Percentiles rank a stretch among this genome's conserved stretches.
phyloP scores from a whole-genome alignment of 2,113 vertebrate genomes.

The Delphinapterus leucas region DNA sequence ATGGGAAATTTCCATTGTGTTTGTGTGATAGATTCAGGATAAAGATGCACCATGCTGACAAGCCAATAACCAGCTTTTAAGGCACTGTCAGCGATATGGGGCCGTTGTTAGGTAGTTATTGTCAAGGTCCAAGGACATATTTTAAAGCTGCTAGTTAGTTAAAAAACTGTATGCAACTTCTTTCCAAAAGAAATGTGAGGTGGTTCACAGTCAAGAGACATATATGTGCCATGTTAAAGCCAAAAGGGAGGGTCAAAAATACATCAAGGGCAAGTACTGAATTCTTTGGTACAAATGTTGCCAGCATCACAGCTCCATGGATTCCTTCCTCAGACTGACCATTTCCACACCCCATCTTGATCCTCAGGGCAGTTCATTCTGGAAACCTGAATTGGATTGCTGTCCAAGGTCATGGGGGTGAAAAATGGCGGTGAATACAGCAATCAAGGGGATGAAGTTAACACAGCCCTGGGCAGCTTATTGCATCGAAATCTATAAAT shows the following conservation, averaged over 20 bases:
- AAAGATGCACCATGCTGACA: conserved; percentile 79
- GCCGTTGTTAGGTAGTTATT: conserved; percentile 56
- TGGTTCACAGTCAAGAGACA: neutral
- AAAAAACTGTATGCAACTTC: neutral
- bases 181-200: conserved; percentile 32
- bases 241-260: conserved; percentile 55
- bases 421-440: conserved; percentile 9
- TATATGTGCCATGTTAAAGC: neutral
- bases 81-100: conserved; percentile 33
- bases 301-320: neutral
- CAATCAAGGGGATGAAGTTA: neutral
- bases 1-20: conserved; percentile 86
- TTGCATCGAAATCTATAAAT: conserved; percentile 43
- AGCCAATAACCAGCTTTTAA: conserved; percentile 66
- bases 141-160: conserved; percentile 23
- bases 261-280: conserved; percentile 43
- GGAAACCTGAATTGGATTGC: conserved; percentile 64
- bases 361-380: conserved; percentile 66
- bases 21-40: conserved; percentile 73
- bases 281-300: conserved; percentile 40
- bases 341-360: conserved; percentile 53
- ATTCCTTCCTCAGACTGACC: conserved; percentile 36
- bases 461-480: neutral
- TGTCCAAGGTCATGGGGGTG: conserved; percentile 60
- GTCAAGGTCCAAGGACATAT: conserved; percentile 39